Conservation (phyloP, 2,797 vertebrate species). For the Delichon dasypus region DNA sequence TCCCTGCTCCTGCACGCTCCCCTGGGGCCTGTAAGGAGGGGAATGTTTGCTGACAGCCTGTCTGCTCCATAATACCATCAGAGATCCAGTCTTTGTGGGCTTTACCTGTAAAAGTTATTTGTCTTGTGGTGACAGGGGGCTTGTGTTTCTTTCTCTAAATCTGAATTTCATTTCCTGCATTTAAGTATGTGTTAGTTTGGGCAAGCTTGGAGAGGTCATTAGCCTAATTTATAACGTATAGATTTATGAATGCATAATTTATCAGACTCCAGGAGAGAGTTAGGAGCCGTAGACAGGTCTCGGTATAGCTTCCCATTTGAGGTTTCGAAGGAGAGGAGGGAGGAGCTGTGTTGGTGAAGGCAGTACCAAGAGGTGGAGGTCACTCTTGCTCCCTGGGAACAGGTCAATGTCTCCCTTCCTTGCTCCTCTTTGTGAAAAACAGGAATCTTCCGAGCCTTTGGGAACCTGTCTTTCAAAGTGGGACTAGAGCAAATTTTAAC, state of each 20-base stretch:
- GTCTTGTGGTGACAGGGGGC: not conserved
- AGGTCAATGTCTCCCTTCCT: not conserved
- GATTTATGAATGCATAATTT: not conserved
- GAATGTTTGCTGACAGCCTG: not conserved
- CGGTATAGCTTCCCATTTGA: not conserved
- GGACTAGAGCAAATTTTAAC: not conserved
- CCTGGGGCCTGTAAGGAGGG: not conserved
- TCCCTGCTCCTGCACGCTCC: not conserved
- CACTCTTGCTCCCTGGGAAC: fast-evolving
- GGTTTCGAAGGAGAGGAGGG: not conserved
- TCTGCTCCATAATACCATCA: not conserved
- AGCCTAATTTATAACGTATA: not conserved
- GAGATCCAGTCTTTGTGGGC: not conserved
- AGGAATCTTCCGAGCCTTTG: not conserved
- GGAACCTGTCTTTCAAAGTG: not conserved
- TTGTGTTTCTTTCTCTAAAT: not conserved
- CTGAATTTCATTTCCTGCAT: not conserved
- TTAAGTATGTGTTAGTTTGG: not conserved
- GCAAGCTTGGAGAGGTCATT: fast-evolving
- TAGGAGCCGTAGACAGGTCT: not conserved
- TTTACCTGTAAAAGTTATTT: not conserved
- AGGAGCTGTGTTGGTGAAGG: not conserved
- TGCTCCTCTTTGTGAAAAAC: not conserved
- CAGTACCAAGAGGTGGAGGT: not conserved
- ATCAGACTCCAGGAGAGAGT: not conserved